These are phyloP conservation scores for Epinotia bilunana DNA, from an alignment of 2,888 invertebrate species.

Conservation along the genomic window DNA sequence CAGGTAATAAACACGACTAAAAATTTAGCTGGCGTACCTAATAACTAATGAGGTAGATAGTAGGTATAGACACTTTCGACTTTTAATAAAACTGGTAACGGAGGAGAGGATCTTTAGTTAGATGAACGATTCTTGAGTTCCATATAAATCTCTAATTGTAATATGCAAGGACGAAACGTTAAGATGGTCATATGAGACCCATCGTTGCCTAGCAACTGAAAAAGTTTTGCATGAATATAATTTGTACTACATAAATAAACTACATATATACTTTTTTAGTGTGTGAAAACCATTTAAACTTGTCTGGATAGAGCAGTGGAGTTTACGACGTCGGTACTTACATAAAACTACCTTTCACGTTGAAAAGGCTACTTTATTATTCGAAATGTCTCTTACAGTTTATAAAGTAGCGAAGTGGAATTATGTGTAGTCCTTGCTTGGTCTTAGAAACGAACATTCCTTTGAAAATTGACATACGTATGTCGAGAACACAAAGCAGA, in stretches of 20 bases:
- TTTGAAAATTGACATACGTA: not conserved
- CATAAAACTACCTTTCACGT: conserved; percentile 54
- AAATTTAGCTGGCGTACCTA: no score
- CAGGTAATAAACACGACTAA: no score
- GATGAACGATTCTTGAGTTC: no score
- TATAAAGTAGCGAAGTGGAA: conserved; percentile 20
- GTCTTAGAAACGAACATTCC: conserved; percentile 6
- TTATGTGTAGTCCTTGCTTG: not conserved
- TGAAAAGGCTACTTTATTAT: conserved; percentile 56
- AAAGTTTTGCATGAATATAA: conserved; percentile 17
- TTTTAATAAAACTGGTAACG: no score
- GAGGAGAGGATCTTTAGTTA: no score
- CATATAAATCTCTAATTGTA: no score
- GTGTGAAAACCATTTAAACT: conserved; percentile 32
- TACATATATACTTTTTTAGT: conserved; percentile 3
- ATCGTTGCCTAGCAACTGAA: not conserved
- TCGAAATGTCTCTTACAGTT: conserved; percentile 52
- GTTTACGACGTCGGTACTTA: conserved; percentile 53
- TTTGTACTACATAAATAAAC: conserved; percentile 15
- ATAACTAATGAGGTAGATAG: no score
- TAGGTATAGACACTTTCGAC: no score
- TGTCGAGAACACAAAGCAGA: not conserved
- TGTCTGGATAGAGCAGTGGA: conserved; percentile 45
- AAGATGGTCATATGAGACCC: not conserved
- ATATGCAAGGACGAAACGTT: not conserved